These are phyloP conservation scores for Colossoma macropomum DNA, from an alignment of 2,113 vertebrate species.

Conservation along the genomic window DNA sequence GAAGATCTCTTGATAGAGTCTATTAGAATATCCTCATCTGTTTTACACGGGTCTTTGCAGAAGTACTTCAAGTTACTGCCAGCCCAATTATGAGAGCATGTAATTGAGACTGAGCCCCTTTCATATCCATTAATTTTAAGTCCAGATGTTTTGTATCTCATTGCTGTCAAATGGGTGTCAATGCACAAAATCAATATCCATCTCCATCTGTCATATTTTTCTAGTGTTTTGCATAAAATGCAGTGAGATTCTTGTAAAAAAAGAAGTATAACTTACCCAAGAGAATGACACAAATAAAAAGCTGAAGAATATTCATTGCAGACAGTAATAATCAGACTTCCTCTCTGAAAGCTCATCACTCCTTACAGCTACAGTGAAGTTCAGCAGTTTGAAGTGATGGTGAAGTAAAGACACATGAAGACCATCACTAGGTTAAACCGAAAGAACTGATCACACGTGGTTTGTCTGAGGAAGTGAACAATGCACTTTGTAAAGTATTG, in stretches of 20 bases:
- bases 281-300: not conserved
- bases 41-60: conserved; percentile 1
- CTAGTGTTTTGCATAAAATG: not conserved
- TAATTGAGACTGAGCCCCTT: not conserved
- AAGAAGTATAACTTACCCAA: not conserved
- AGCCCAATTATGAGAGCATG: not conserved
- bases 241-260: no score
- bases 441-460: no score
- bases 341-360: not conserved
- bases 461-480: no score
- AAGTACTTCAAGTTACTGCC: conserved; percentile 6
- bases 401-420: no score
- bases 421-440: no score
- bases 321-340: not conserved
- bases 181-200: not conserved
- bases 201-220: not conserved
- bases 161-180: not conserved
- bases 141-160: not conserved
- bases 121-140: not conserved
- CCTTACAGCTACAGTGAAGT: no score
- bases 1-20: not conserved
- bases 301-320: not conserved
- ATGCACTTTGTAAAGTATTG: no score
- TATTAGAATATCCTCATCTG: conserved; percentile 14
- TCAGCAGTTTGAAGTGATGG: no score